Base-by-base conservation (phyloP, 2,888 invertebrate species). In the Polydesmus complanatus region DNA sequence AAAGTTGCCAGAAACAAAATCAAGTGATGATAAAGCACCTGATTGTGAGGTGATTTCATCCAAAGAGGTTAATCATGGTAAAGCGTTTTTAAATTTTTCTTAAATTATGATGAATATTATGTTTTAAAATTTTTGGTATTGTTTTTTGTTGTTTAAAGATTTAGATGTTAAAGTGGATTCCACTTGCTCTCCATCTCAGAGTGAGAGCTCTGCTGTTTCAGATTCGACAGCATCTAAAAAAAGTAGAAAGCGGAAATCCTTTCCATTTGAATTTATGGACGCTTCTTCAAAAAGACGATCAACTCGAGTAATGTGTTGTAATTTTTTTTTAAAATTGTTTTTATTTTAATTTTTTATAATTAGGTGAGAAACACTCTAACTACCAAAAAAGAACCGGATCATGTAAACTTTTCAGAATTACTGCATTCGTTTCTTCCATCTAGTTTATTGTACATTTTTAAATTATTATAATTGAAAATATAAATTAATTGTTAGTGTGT, bases 351-450 rank as follows among this genome's bases (percentile, higher is more conserved):
- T 61, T 47, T 53, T 58, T 19, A 19, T 48, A 59, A 23, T 14
- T 57, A 64, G 66, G 67, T 67, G 18, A 62, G 67, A 47, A 67
- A 67, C 62, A 65, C 67, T 58, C 61, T 60, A 22, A 55, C 62
- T n/a, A n/a, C n/a, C n/a, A 64, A 61, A 54, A 65, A 70, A 62
- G 71, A 70, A 57, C 72, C 71, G 62, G 72, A 73, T 61, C 70
- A 70, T 56, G 68, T 73, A n/a, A 72, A 73, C 64, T 71, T 72
- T 61, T 67, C 68, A 58, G 71, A 73, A 58, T 64, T 74, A 19
- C 66, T 74, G n/a, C 67, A 68, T 58, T 69, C 71, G 52, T 72
- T 73, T 62, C 66, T 74, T 55, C 74, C 74, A 19, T 67, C 70
- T 18, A 70, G 65, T 56, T 59, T 67, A 37, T 57, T 65, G 66